These are phyloP conservation scores for Palythoa grandis DNA, from an alignment of 92 coral and sea anemone genomes.

Conservation along the genomic window DNA sequence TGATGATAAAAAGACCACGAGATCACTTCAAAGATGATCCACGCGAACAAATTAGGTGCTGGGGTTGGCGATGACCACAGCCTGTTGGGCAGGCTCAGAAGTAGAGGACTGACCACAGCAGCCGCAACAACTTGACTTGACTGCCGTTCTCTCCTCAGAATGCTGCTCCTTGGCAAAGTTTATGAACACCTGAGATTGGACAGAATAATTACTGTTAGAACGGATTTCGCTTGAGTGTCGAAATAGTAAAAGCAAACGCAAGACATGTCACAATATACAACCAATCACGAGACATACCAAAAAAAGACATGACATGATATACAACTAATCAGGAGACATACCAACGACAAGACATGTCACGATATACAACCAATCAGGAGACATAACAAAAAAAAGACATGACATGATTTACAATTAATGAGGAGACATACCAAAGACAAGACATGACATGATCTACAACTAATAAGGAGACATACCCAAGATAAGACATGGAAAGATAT, in stretches of 20 bases:
- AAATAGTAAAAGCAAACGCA: neutral
- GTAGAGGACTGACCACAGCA: conserved; percentile 65
- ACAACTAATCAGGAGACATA: no score
- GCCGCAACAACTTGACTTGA: conserved; percentile 66
- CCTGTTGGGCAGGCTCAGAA: conserved; percentile 4
- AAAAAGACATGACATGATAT: no score
- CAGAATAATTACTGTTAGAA: neutral
- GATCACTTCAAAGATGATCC: neutral
- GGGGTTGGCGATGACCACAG: conserved; percentile 14
- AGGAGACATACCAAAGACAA: no score
- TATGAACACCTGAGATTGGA: conserved; percentile 77
- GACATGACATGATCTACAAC: no score
- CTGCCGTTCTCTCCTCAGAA: conserved; percentile 83
- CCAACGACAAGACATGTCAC: no score
- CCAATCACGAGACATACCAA: no score
- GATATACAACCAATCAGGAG: no score
- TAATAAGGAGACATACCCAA: no score
- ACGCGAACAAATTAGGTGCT: neutral
- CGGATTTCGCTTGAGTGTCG: no score
- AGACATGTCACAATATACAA: neutral
- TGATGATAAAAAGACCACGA: neutral
- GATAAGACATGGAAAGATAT: no score
- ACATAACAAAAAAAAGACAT: no score
- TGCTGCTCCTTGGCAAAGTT: conserved; percentile 96
- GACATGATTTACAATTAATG: no score